phyloP scores from a whole-genome alignment of 2,888 invertebrate genomes.

The Notocelia uddmanniana region DNA sequence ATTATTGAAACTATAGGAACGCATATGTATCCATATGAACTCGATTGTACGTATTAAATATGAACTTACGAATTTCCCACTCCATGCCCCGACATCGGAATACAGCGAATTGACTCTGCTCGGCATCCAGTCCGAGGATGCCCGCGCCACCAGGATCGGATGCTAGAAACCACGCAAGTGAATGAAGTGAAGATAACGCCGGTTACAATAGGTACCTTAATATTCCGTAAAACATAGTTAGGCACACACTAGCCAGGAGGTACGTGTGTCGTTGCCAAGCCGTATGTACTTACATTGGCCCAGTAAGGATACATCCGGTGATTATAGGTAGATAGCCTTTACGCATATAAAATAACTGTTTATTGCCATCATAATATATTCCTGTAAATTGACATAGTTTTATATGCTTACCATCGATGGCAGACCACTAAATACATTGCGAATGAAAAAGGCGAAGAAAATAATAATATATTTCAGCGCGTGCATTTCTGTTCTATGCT shows the following conservation, averaged over 20 bases:
- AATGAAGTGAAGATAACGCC: not conserved
- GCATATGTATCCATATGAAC: too few relatives aligned
- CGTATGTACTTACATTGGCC: too few relatives aligned
- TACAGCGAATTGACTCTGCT: slow-evolving; percentile 80
- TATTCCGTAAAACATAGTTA: too few relatives aligned
- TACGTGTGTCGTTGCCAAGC: too few relatives aligned
- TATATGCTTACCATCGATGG: slow-evolving; percentile 46
- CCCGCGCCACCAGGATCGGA: slow-evolving; percentile 76
- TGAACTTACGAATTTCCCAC: slow-evolving; percentile 79
- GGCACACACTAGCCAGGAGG: too few relatives aligned
- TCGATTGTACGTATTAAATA: not conserved
- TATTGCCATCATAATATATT: too few relatives aligned
- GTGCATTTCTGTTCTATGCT: slow-evolving; percentile 22
- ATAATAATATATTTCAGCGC: slow-evolving; percentile 19
- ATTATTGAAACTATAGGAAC: too few relatives aligned
- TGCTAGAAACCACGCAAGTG: slow-evolving; percentile 62
- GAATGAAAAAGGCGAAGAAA: slow-evolving; percentile 28
- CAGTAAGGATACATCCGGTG: too few relatives aligned
- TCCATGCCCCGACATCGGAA: slow-evolving; percentile 82
- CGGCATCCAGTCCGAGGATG: slow-evolving; percentile 81
- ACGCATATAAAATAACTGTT: too few relatives aligned
- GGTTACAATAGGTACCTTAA: too few relatives aligned
- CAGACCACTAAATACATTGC: slow-evolving; percentile 35
- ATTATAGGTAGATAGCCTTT: too few relatives aligned
- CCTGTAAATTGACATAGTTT: not conserved